Evolutionary conservation across 2,888 invertebrate species (phyloP), one percentile per base, ranked within the genome.

Genomic region (Ommatoiulus sabulosus): DNA sequence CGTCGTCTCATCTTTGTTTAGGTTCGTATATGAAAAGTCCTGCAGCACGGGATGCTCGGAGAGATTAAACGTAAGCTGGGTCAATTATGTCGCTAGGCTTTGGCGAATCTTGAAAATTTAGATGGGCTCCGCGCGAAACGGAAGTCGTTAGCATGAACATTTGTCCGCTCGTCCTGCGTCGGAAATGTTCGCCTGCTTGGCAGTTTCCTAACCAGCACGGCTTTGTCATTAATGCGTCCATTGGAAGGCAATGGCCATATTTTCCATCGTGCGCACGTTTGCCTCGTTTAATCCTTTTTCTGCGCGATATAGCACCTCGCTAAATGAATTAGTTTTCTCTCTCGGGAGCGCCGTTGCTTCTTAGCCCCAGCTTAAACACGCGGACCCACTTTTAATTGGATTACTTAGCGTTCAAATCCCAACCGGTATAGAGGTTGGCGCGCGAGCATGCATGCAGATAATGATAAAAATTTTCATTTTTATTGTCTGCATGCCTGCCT

Each of bases 81-180:
- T 87, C 87, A 87, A 87, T 87, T 87, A 87, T 85, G 85, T 85
- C 44, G 85, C 85, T 20, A 85, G 85, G 72, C 44, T 85, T 85
- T 85, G 12, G 85, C 44, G 85, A 85, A 85, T 85, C 85, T 85
- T 85, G 85, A 85, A 85, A 72, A 85, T 85, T 85, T 85, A 44
- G 85, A 46, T 85, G 85, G 44, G 85, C 46, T 85, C 20, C n/a
- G 85, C 15, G 44, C 44, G 20, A 44, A 85, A 85, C 85, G 85
- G 85, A 85, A 85, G 85, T 85, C 85, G 85, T 85, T 85, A 85
- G 46, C 85, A 85, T 44, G 85, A 85, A 85, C 85, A 85, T 85
- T 85, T 85, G 85, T 85, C 85, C 85, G 44, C 44, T 85, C 44
- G 85, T 85, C 44, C 46, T 35, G 15, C 85, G 85, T 85, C 85